Percentiles rank a stretch among this genome's conserved stretches.
Evolutionary conservation across 1,140 invertebrate genomes (phyloP).

Genomic region (Drosophila truncata): DNA sequence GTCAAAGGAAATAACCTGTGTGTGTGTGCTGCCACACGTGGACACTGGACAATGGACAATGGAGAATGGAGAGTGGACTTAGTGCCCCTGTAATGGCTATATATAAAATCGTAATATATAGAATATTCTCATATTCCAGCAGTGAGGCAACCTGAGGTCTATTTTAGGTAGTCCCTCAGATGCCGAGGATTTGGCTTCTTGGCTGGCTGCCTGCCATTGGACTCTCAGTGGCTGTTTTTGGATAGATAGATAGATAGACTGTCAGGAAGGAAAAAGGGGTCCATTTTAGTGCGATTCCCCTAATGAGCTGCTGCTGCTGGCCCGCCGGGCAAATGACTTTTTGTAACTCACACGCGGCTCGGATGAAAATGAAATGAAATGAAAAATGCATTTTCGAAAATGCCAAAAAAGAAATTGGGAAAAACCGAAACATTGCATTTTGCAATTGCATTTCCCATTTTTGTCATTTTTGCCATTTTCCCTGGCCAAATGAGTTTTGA

Average conservation of each 20-base stretch:
- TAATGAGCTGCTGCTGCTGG: constrained; percentile 61
- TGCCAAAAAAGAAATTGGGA: constrained; percentile 36
- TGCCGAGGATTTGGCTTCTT: constrained; percentile 26
- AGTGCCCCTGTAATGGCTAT: constrained; percentile 5
- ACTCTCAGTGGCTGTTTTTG: constrained; percentile 26
- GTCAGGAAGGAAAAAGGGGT: constrained; percentile 32
- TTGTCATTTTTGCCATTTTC: too few species aligned
- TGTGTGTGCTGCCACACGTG: constrained; percentile 38
- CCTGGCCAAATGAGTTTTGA: constrained; percentile 49
- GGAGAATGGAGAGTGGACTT: constrained; percentile 50
- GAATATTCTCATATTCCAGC: constrained; percentile 43
- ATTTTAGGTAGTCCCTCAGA: constrained; percentile 56
- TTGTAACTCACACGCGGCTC: constrained; percentile 77
- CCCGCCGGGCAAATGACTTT: constrained; percentile 73
- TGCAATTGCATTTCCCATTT: constrained; percentile 54
- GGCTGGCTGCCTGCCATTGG: constrained; percentile 50
- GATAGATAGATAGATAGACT: constrained; percentile 34
- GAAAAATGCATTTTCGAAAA: constrained; percentile 74
- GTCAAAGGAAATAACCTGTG: constrained; percentile 26
- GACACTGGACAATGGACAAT: constrained; percentile 45
- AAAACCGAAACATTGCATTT: constrained; percentile 25
- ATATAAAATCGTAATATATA: background rate
- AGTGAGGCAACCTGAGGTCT: constrained; percentile 70
- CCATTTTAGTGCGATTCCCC: constrained; percentile 33
- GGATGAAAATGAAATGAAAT: constrained; percentile 73